Evolutionary conservation across 2,888 invertebrate species (phyloP), one percentile per base, ranked within the genome.

Genomic region (Phaedon cochleariae): DNA sequence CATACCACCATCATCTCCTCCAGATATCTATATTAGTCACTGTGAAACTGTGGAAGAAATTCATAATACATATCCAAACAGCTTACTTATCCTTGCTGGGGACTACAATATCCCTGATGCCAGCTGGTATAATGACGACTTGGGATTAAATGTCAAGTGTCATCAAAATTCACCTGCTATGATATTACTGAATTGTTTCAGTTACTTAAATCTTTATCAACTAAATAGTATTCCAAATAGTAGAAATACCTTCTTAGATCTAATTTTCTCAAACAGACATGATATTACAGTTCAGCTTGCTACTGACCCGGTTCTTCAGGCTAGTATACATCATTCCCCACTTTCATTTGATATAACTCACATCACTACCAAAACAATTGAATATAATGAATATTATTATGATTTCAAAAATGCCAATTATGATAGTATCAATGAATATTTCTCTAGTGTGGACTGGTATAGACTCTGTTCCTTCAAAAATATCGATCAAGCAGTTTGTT

Each of bases 31-130:
- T 52, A 52, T 52, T 52, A 52, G 15, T 12, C 26, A 52, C 15
- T 52, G 52, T 52, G 52, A 52, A 52, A 52, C 26, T 52, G 52
- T 52, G 29, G 29, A 52, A 52, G 15, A 29, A 29, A 52, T 52
- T 29, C 31, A 31, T 52, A 12, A 52, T 54, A 20, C 7, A 20
- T 37, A 54, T 18, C 53, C 53, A 54, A 34, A 54, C 20, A 54
- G 34, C n/a, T 34, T 54, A 20, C 34, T 37, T 12, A 54, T 54
- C 18, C 18, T 54, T 18, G 52, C 52, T 31, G 53, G 34, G 31
- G 37, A 34, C 34, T 53, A 53, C 9, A 53, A 34, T 53, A 53
- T 54, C 2, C 53, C 37, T 54, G 34, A 53, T 54, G 53, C 53
- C 34, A 54, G 10, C 18, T 54, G 53, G 53, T 31, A 53, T 53